Evolutionary conservation across 2,113 vertebrate genomes (phyloP), one percentile per base, ranked within the genome.

Genomic region (Myrmecophaga tridactyla): DNA sequence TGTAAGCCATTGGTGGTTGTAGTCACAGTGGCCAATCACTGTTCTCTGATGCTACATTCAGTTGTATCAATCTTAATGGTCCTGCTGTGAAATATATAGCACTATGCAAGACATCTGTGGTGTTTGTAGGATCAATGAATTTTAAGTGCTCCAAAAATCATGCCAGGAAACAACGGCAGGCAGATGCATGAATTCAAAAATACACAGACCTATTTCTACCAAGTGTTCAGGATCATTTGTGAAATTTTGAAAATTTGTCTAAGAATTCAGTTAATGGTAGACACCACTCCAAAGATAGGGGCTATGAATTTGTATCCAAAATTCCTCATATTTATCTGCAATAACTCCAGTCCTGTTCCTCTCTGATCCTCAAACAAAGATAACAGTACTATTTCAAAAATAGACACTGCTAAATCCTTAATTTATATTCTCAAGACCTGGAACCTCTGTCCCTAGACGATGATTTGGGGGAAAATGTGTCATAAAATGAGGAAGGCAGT

Each of bases 401-500:
- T 53, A 86, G 80, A 86, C 27, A 41, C 4, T 76, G 20, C 34
- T 58, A 48, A 89, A 36, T 34, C 12, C 15, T 85, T 78, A 51
- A 89, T 89, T 94, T 83, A 82, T 69, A 43, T 69, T 86, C 90
- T 93, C 29, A 48, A 95, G 75, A 75, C 81, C 41, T 39, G 69
- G 78, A 82, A 89, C 63, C n/a, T 88, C 29, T 51, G 36, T 94
- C 72, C 86, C 29, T 27, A 41, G 72, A 31, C 82, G 48, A 6
- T 34, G 39, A 78, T 62, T 70, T 29, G 86, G 85, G 85, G 90
- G 95, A n/a, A 86, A 78, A 91, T 65, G 39, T 60, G 86, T 53
- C 73, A 20, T 39, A 21, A 90, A 90, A 93, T 93, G 92, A 89
- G 95, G 95, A 96, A 94, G 92, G n/a, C 14, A 3, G 20, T 6